Percentiles rank a stretch among this genome's conserved stretches.
Conservation (phyloP, 1,140 invertebrate genomes). For the Chironomus tepperi region DNA sequence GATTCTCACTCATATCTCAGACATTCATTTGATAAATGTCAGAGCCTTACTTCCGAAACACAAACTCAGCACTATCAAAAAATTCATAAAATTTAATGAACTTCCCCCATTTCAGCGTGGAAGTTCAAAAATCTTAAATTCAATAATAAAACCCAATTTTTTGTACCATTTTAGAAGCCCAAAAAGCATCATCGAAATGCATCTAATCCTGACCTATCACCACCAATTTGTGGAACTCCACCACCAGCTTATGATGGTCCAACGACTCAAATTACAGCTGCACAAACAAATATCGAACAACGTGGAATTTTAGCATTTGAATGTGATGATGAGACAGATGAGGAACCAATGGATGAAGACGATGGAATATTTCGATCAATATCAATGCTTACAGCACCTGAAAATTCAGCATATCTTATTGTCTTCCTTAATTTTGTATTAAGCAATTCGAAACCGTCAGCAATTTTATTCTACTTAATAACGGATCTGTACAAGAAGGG, state of each 20-base stretch:
- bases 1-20: too few relatives aligned
- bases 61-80: too few relatives aligned
- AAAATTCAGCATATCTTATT: conserved; percentile 64
- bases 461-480: conserved; percentile 79
- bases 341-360: conserved; percentile 64
- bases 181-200: conserved; percentile 35
- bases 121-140: too few relatives aligned
- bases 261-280: conserved; percentile 26
- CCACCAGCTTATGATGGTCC: conserved; percentile 67
- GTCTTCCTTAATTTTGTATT: conserved; percentile 85
- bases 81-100: too few relatives aligned
- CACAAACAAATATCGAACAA: conserved; percentile 42
- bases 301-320: conserved; percentile 87
- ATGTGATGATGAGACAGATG: conserved; percentile 83
- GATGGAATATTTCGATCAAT: conserved; percentile 72
- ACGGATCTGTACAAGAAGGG: conserved; percentile 78
- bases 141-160: neutral
- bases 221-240: conserved; percentile 62
- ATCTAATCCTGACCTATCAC: conserved; percentile 51
- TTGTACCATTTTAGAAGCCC: conserved; percentile 15
- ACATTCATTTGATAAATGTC: too few relatives aligned
- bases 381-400: conserved; percentile 57
- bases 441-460: conserved; percentile 75
- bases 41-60: too few relatives aligned
- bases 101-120: too few relatives aligned